Conservation (phyloP, 2,888 invertebrate genomes). For the Oxystoma pomonae region DNA sequence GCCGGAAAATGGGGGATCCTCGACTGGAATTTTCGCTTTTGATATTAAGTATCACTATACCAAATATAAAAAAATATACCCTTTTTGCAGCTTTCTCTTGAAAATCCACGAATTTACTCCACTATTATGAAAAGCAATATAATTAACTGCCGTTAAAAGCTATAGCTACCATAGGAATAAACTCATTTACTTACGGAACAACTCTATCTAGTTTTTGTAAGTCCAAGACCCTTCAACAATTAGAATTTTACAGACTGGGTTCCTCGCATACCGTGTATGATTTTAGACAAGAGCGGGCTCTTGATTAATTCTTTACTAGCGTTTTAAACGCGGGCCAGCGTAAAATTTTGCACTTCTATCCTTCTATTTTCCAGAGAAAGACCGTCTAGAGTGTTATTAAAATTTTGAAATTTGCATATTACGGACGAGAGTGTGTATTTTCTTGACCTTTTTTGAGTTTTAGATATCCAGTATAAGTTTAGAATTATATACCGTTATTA, state of each 20-base stretch:
- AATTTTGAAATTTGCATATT: not conserved
- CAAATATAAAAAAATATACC: no score
- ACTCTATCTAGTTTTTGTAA: not conserved
- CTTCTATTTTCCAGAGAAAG: not conserved
- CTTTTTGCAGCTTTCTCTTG: no score
- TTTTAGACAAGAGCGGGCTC: not conserved
- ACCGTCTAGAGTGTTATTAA: not conserved
- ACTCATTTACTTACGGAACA: not conserved
- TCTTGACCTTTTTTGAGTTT: not conserved
- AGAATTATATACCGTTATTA: no score
- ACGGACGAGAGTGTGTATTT: not conserved
- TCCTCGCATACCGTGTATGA: not conserved
- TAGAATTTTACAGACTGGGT: not conserved
- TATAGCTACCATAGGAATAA: no score
- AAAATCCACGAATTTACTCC: no score
- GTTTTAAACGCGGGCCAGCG: slow-evolving; percentile 2
- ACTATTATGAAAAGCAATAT: no score
- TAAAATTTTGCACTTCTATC: slow-evolving; percentile 1
- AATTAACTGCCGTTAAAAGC: not conserved
- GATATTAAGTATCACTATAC: no score
- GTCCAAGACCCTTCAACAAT: not conserved
- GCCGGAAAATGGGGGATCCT: no score
- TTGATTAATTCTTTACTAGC: slow-evolving; percentile 5
- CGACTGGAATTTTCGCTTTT: no score
- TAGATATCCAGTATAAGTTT: no score